phyloP scores from a whole-genome alignment of 2,797 vertebrate species.

The Crypturellus tataupa region DNA sequence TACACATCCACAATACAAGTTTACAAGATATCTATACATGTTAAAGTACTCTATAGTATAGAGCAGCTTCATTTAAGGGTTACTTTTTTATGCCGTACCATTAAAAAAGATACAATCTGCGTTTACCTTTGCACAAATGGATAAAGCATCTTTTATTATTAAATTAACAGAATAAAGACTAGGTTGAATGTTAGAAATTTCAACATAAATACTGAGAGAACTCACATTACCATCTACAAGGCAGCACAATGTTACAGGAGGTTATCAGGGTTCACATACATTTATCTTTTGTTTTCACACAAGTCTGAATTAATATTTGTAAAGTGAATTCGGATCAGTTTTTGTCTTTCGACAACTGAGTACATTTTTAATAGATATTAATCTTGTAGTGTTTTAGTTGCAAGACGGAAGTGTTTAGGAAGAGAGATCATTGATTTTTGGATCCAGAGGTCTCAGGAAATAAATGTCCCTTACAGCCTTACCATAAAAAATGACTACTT shows the following conservation, averaged over 20 bases:
- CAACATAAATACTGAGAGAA: conserved; percentile 92
- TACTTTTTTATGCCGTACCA: conserved; percentile 92
- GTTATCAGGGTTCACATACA: conserved; percentile 86
- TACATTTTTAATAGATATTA: conserved; percentile 82
- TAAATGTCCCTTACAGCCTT: conserved; percentile 73
- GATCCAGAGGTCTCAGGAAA: conserved; percentile 75
- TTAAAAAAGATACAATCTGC: conserved; percentile 93
- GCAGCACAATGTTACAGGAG: conserved; percentile 92
- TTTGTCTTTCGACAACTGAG: conserved; percentile 75
- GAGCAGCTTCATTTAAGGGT: conserved; percentile 89
- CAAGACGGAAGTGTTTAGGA: conserved; percentile 75
- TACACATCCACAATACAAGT: conserved; percentile 99
- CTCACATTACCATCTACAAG: conserved; percentile 98
- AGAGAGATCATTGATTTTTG: conserved; percentile 75
- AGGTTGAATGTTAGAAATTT: conserved; percentile 91
- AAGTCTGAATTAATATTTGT: conserved; percentile 82
- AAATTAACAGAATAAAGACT: conserved; percentile 93
- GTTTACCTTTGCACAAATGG: conserved; percentile 92
- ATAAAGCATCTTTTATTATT: conserved; percentile 88
- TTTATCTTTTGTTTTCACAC: conserved; percentile 81
- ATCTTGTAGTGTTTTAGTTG: conserved; percentile 82
- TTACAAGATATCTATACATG: conserved; percentile 98
- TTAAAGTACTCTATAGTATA: conserved; percentile 97
- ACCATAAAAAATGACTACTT: conserved; percentile 68
- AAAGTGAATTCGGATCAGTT: conserved; percentile 80